Base-by-base conservation (phyloP, 2,113 vertebrate genomes). In the Notothenia coriiceps region DNA sequence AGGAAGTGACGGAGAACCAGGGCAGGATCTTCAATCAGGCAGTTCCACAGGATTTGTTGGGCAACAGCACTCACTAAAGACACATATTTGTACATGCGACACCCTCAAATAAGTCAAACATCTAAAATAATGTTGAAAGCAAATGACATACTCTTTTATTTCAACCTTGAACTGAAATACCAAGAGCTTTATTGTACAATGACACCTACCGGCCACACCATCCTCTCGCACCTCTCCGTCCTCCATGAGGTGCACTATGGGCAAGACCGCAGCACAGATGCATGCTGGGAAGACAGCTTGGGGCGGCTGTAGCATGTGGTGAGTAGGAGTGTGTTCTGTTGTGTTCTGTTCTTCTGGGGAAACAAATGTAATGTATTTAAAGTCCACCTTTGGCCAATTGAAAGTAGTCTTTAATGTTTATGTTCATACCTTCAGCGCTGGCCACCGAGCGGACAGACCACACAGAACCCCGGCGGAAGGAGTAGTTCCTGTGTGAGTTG, bases 251-350 rank as follows among this genome's bases (percentile, higher is more conserved):
- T 99, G 98, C 74, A 99, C 98, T 44, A 99, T 99, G 9, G 98
- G 98, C 8, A 99, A 94, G 43, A 99, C 98, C 0, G 98, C 97
- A 11, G 98, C 98, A 93, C 98, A 99, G 86, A 99, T 99, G 93
- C 98, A 99, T 0, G 98, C 98, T 92, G 98, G 98, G 93, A 99
- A 99, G 59, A 99, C 98, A 2, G 97, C 97, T 82, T 99, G 98
- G 0, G 98, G 98, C 0, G 98, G 98, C 25, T 99, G 98, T 12
- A 98, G 94, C 84, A 98, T 95, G 6, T 99, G 98, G 70, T 99
- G 98, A 47, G 97, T 99, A 7, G 97, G 97, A 0, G 97, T 98
- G 89, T 99, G 98, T 70, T 99, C 98, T 0, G 98, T 97, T 25
- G 96, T 96, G 87, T 98, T 98, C 50, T 99, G 98, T 62, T 99